Conservation (phyloP, 2,797 vertebrate genomes). For the Leptodactylus fallax region DNA sequence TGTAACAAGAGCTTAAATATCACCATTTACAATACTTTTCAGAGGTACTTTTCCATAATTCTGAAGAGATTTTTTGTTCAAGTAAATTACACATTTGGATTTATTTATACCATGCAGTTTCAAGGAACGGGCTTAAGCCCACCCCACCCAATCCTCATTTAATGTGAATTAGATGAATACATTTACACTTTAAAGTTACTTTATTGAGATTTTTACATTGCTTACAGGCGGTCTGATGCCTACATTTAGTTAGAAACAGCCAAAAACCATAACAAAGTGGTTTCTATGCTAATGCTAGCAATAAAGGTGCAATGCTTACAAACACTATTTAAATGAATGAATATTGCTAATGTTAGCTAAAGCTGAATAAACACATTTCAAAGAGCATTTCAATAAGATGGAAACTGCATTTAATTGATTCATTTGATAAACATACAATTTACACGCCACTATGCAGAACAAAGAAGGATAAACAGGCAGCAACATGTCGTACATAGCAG, state of each 20-base stretch:
- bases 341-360: constrained; percentile 38
- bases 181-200: constrained; percentile 54
- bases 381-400: constrained; percentile 9
- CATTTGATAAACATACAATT: constrained; percentile 24
- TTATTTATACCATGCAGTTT: constrained; percentile 38
- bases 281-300: constrained; percentile 58
- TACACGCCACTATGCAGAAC: not conserved
- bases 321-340: constrained; percentile 41
- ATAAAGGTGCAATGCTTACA: constrained; percentile 52
- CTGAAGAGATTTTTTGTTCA: constrained; percentile 46
- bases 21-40: constrained; percentile 56
- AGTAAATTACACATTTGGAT: constrained; percentile 48
- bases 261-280: constrained; percentile 39
- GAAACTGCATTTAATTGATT: constrained; percentile 5
- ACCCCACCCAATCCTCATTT: constrained; percentile 37
- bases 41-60: constrained; percentile 48
- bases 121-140: constrained; percentile 1
- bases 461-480: not conserved
- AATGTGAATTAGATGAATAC: constrained; percentile 56
- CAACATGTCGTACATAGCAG: not conserved
- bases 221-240: constrained; percentile 14
- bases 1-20: constrained; percentile 50
- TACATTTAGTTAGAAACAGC: constrained; percentile 40
- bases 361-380: not conserved
- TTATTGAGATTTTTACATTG: constrained; percentile 46